Evolutionary conservation across 2,888 invertebrate species (phyloP).

Genomic region (Eupithecia pulchellata): DNA sequence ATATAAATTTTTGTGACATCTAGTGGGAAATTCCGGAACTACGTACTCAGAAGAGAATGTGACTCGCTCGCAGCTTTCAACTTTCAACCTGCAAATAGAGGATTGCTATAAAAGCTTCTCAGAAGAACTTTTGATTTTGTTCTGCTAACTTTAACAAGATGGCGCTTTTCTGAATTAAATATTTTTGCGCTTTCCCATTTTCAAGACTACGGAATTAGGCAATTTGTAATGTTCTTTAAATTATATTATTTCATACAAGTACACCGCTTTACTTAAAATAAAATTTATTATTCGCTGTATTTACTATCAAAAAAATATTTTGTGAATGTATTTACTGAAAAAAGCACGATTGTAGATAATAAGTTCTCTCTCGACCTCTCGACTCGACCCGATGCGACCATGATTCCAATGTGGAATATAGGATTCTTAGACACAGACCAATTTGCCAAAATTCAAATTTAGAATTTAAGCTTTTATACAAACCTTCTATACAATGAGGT

Average conservation of each 20-base stretch:
- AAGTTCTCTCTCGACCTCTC: too few species aligned
- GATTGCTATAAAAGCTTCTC: background rate
- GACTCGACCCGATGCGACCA: too few species aligned
- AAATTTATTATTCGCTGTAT: too few species aligned
- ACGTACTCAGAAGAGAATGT: background rate
- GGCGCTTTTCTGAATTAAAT: background rate
- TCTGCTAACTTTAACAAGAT: slow-evolving; percentile 13
- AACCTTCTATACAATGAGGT: background rate
- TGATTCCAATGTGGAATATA: too few species aligned
- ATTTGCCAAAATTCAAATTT: background rate
- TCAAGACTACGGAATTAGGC: background rate
- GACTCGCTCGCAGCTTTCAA: background rate
- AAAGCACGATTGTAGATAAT: too few species aligned
- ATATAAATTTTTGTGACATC: background rate
- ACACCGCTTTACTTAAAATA: too few species aligned
- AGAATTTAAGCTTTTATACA: background rate
- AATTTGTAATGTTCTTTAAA: too few species aligned
- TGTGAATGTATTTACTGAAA: too few species aligned
- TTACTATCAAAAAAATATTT: too few species aligned
- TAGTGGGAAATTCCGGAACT: background rate
- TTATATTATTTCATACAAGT: too few species aligned
- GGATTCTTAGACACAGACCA: too few species aligned
- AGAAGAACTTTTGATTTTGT: slow-evolving; percentile 10
- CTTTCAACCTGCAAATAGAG: background rate
- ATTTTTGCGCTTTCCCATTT: background rate